Evolutionary conservation across 1,140 invertebrate species (phyloP), one percentile per base, ranked within the genome.

Genomic region (Drosophila lini): DNA sequence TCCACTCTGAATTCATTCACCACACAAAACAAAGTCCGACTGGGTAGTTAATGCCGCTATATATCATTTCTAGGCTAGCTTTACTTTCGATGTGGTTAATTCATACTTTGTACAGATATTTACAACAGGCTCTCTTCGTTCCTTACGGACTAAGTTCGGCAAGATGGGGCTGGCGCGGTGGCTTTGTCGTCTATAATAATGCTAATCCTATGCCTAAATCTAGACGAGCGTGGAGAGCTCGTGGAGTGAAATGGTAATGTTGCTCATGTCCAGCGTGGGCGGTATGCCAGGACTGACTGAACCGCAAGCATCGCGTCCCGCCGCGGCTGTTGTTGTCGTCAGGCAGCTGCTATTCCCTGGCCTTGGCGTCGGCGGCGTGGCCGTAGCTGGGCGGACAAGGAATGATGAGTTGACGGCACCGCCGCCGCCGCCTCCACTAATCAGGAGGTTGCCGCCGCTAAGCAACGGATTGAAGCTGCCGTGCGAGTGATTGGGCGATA

Each of bases 221-320:
- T 77, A 95, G 36, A 95, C 95, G 60, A 96, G 93, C 11, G 95
- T 96, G 4, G 95, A 96, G 28, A 96, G 92, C 91, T 96, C 95
- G 67, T 96, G 95, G 19, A 95, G 94, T 22, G 94, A 95, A 7
- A 94, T 94, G 31, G 94, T 94, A 6, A 95, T 94, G 79, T 94
- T 95, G 77, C 95, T 96, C 60, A 96, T 93, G 71, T 96, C 95
- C 28, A 96, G 89, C 22, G 94, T 95, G 0, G 94, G 94, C 15
- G 95, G 94, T 40, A 94, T 91, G 8, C 94, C 94, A 0, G 95
- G 95, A 81, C 94, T 95, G 2, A 95, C 93, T 62, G 94, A 95
- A 13, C 94, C 95, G 53, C 94, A 94, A 25, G 93, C 93, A 65
- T 95, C 94, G 41, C 94, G 92, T 36, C 80, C 92, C 11, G 60